Evolutionary conservation across 2,797 vertebrate species (phyloP), one percentile per base, ranked within the genome.

Genomic region (Sparus aurata): DNA sequence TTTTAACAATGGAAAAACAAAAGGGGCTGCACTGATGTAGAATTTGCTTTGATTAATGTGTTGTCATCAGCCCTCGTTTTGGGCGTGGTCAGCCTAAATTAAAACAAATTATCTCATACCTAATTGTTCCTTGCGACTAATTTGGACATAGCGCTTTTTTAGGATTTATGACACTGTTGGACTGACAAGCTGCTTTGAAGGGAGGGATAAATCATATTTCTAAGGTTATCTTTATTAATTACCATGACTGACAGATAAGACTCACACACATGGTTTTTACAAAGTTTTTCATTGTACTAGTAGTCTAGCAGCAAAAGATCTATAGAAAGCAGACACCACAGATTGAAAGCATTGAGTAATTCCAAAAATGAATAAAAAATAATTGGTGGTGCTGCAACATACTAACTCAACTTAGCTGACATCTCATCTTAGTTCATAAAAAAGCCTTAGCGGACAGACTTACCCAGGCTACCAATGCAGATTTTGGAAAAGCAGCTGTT

Each of bases 11-110:
- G n/a, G 58, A 30, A 84, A 69, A 59, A 62, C 25, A 55, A 4
- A 5, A 3, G 17, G 5, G 23, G 47, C 5, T 52, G 23, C 27
- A 58, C 49, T 71, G 53, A 81, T 23, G 22, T 11, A 70, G 18
- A 58, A 41, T 57, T 72, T 60, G 6, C n/a, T 2, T 50, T 86
- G 79, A 87, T 85, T 87, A 81, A 87, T 83, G 58, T 49, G 75
- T 70, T 73, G 57, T 82, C 66, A 64, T 57, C 50, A 67, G 34
- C 60, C 59, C 69, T 76, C 5, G 0, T 73, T 77, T 65, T 68
- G 52, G 16, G 17, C 34, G 47, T 55, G 69, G 30, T 73, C 30
- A 58, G 17, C n/a, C 55, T 59, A 77, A 83, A 84, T 87, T 27
- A 84, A 77, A 81, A 85, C 62, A 81, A 77, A 87, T 74, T 62